Base-by-base conservation (phyloP, 2,888 invertebrate species). In the Thecocarcelia acutangulata region DNA sequence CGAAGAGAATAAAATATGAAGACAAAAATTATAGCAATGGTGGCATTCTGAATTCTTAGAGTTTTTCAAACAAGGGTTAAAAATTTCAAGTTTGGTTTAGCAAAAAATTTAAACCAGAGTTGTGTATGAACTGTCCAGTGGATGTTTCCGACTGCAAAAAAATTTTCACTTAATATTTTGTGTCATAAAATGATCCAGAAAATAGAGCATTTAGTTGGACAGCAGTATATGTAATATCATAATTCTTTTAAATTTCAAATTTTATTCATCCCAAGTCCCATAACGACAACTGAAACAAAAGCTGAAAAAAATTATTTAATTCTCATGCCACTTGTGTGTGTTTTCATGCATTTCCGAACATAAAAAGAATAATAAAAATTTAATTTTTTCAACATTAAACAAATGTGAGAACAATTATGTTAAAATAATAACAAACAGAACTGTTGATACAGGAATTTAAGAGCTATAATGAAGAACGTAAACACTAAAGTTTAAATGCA, bases 401-500 rank as follows among this genome's bases (percentile, higher is more conserved):
- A 69, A 69, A 63, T 61, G 52, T 24, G 37, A 19, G 54, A 9
- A 69, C 24, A 69, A 61, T 61, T 69, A 59, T 56, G 61, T 76
- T 54, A 28, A 3, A 66, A 69, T 69, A 76, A 76, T 69, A 54
- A 48, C 24, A 46, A 52, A 61, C 46, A 69, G 42, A 33, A 48
- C 59, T 50, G 19, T 46, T 54, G 58, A 24, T 44, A 54, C 19
- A 21, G 40, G 12, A 44, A 44, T 54, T 15, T 48, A 12, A 54
- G 42, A 72, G 12, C 17, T 19, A 3, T 5, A 58, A n/a, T 12
- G n/a, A 69, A 40, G 15, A n/a, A 33, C 15, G 48, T 15, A 37
- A 42, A 50, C 3, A 21, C 33, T 3, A 46, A 2, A 61, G n/a
- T 48, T 9, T 40, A 40, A 21, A 40, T 40, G 1, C 37, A 33